Percentiles rank a stretch among this genome's conserved stretches.
Conservation (phyloP, 2,113 vertebrate genomes). For the Taxidea taxus region DNA sequence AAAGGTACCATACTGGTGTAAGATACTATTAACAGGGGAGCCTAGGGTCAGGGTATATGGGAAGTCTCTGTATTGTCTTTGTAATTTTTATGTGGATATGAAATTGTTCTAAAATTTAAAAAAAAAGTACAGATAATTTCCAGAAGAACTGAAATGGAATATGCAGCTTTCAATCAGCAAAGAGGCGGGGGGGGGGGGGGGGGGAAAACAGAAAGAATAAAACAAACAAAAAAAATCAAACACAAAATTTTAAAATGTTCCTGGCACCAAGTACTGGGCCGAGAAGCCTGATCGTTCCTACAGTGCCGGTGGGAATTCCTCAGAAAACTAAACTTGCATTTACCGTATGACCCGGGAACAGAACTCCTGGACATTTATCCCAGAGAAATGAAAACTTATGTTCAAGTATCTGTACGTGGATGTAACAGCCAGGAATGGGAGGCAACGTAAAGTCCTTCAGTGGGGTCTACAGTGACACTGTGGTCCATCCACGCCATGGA, state of each 20-base stretch:
- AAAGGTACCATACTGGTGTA: background rate
- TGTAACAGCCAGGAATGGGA: background rate
- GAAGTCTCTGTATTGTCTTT: background rate
- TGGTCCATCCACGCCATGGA: background rate
- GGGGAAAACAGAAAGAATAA: background rate
- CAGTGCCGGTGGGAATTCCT: background rate
- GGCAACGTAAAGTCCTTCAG: background rate
- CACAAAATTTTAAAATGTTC: background rate
- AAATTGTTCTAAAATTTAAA: background rate
- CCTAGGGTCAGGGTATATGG: background rate
- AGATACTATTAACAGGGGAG: background rate
- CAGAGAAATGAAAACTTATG: background rate
- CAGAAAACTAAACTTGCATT: background rate
- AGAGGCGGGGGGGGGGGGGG: rapidly evolving
- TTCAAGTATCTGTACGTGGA: no score
- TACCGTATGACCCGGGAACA: background rate
- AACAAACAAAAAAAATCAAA: background rate
- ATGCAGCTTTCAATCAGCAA: background rate
- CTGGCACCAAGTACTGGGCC: background rate
- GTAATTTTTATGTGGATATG: background rate
- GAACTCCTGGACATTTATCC: background rate
- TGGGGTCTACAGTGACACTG: background rate
- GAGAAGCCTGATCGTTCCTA: background rate
- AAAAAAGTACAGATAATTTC: background rate
- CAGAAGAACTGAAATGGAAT: background rate